phyloP scores from a whole-genome alignment of 2,113 vertebrate species.

The Muscicapa adusta region DNA sequence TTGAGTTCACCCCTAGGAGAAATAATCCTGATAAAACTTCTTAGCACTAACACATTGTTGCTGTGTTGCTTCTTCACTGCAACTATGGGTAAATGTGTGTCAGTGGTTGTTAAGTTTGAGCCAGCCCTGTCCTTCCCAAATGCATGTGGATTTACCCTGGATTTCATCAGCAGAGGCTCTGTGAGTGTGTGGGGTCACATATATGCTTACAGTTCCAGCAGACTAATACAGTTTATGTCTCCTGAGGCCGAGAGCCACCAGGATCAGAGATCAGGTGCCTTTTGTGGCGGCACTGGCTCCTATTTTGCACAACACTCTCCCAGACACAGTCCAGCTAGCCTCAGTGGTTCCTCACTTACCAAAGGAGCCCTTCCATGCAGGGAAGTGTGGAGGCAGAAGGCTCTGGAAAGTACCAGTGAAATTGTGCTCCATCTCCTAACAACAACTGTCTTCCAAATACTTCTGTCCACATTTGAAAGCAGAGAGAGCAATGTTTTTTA shows the following conservation, averaged over 20 bases:
- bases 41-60: fast-evolving
- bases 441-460: neutral
- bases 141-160: neutral
- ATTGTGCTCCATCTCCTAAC: neutral
- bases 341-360: neutral
- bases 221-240: neutral
- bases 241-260: neutral
- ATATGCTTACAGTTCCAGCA: neutral
- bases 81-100: neutral
- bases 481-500: neutral
- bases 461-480: neutral
- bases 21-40: neutral
- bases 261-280: neutral
- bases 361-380: neutral
- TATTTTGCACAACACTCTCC: neutral
- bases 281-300: neutral
- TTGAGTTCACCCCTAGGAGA: neutral
- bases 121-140: neutral
- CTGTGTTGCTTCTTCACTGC: neutral
- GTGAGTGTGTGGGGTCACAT: neutral
- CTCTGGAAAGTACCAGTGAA: neutral
- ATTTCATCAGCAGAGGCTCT: neutral
- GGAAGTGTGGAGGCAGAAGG: neutral
- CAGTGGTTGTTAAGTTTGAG: neutral
- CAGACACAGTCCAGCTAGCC: neutral